Conservation (phyloP, 2,888 invertebrate species). For the Eurois occulta region DNA sequence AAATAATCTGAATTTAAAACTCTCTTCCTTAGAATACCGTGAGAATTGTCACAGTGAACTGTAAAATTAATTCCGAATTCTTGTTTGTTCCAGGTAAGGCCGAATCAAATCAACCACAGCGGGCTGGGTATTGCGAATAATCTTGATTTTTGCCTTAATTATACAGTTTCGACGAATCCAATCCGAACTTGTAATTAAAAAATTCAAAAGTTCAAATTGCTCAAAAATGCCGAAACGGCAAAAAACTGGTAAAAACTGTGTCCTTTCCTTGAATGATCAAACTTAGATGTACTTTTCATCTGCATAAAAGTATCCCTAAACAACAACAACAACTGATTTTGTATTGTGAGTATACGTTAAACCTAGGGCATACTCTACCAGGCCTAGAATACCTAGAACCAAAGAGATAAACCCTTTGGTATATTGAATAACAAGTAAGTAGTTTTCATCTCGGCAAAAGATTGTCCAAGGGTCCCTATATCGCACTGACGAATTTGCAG, state of each 20-base stretch:
- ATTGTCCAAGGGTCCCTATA: neutral
- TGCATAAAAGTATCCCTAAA: neutral
- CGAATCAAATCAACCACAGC: slow-evolving; percentile 33
- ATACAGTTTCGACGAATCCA: slow-evolving; percentile 23
- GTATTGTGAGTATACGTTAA: neutral
- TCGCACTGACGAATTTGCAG: neutral
- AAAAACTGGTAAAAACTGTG: neutral
- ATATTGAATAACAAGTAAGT: neutral
- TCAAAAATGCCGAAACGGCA: neutral
- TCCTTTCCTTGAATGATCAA: neutral
- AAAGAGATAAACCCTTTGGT: no score
- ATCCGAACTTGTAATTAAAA: slow-evolving; percentile 5
- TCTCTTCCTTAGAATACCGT: slow-evolving; percentile 9
- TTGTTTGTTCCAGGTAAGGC: slow-evolving; percentile 70
- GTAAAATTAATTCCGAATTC: slow-evolving; percentile 34
- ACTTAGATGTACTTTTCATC: neutral
- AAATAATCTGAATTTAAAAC: neutral
- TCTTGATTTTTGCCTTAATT: slow-evolving; percentile 13
- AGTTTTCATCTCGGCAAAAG: neutral
- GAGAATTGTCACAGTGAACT: slow-evolving; percentile 29
- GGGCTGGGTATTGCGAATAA: slow-evolving; percentile 18
- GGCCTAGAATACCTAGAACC: neutral
- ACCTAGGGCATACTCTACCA: neutral
- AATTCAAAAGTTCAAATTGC: neutral
- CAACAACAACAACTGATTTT: neutral